These are phyloP conservation scores for Lanius ludovicianus DNA, from an alignment of 2,113 vertebrate species.

Conservation along the genomic window DNA sequence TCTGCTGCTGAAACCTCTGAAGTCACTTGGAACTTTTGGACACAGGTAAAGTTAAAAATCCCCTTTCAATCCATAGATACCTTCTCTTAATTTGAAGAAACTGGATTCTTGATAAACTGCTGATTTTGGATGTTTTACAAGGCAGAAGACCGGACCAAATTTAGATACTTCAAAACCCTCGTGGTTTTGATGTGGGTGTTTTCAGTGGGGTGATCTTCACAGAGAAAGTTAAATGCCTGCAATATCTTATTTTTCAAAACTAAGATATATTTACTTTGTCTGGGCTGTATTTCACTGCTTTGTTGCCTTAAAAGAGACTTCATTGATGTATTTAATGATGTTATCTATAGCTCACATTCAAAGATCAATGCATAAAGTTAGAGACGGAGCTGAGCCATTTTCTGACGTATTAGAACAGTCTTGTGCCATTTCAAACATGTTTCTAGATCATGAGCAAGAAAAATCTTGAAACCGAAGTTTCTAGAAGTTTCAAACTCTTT, in stretches of 20 bases:
- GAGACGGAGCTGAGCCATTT: neutral
- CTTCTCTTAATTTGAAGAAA: neutral
- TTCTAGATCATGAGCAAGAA: neutral
- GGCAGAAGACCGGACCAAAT: neutral
- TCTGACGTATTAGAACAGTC: rapidly evolving
- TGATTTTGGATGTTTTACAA: neutral
- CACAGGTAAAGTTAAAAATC: neutral
- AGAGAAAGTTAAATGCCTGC: neutral
- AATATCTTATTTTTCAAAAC: neutral
- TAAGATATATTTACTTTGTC: neutral
- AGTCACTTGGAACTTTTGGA: neutral
- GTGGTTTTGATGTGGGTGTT: neutral
- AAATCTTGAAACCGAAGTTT: neutral
- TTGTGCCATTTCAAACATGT: neutral
- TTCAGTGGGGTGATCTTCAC: neutral
- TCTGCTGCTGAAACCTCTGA: neutral
- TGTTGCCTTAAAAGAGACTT: neutral
- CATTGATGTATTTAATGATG: neutral
- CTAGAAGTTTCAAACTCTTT: neutral
- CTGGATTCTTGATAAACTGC: neutral
- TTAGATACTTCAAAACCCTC: no score
- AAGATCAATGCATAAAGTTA: neutral
- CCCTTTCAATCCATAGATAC: neutral
- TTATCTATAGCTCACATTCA: neutral
- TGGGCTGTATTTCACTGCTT: neutral